Base-by-base conservation (phyloP, 2,888 invertebrate species). In the Rhaphigaster nebulosa region DNA sequence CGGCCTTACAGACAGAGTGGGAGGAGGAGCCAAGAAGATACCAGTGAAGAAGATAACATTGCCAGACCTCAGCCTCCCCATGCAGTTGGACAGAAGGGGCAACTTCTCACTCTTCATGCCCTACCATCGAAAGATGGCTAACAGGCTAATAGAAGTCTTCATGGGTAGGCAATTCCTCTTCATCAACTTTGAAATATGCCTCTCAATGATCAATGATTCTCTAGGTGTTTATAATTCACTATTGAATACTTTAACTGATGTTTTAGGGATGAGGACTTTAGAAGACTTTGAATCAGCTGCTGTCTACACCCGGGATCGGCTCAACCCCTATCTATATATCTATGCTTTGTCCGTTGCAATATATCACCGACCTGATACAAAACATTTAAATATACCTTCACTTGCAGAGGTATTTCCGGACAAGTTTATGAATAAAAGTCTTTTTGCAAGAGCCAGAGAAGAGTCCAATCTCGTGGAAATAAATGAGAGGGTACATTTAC, bases 281-380 rank as follows among this genome's bases (percentile, higher is more conserved):
- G 96, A 96, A 0, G 97, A 97, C 92, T 95, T 97, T 91, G 94
- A 96, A 92, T 96, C 97, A 0, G 95, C 96, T 26, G 95, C 96
- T 88, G 96, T 96, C 23, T 97, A 95, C 93, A 95, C 96, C 84
- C 95, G 97, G 91, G 96, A 96, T 92, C 95, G 96, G 65, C 94
- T 97, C 23, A 98, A 98, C 94, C 96, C 97, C 0, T 96, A 96
- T 92, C 94, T 98, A 92, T 98, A 97, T 94, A 96, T 97, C 93
- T 98, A 97, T 93, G 95, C 96, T 84, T 95, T 96, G 76, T 96
- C 97, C 0, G 97, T 97, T 13, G 96, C 97, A 0, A 94, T 97
- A 38, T 95, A 96, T 93, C 97, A 97, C 94, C 95, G 97, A 20
- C 93, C 94, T 0, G 97, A 97, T 93, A 96, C 97, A 5, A 95